phyloP scores from a whole-genome alignment of 2,888 invertebrate genomes.

The Xestia c-nigrum region DNA sequence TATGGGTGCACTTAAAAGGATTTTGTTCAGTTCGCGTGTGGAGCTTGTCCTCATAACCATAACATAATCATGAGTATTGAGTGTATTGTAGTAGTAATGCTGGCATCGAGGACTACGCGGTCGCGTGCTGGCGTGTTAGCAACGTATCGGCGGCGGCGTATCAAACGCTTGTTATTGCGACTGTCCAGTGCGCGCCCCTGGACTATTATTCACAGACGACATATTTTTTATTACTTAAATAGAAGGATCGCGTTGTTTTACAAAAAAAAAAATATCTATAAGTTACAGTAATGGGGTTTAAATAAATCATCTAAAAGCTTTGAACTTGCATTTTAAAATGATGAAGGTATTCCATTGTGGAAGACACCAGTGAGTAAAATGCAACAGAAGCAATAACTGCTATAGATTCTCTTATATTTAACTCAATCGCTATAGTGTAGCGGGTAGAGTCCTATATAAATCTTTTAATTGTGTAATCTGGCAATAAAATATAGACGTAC shows the following conservation, averaged over 20 bases:
- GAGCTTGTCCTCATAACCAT: constrained; percentile 1
- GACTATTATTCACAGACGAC: constrained; percentile 3
- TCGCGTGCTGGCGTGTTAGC: constrained; percentile 27
- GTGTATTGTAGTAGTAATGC: constrained; percentile 35
- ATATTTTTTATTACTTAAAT: constrained; percentile 2
- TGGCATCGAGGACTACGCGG: constrained; percentile 1
- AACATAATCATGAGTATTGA: constrained; percentile 28
- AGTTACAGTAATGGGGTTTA: not conserved
- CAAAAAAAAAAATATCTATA: not conserved
- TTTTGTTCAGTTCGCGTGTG: constrained; percentile 35
- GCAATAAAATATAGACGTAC: not conserved
- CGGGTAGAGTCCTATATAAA: not conserved
- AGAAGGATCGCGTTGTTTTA: not conserved
- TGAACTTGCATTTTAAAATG: not conserved
- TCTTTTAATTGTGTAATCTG: not conserved
- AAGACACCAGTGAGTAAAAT: not conserved
- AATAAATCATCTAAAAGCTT: not conserved
- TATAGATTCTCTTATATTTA: not conserved
- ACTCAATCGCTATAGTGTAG: no score
- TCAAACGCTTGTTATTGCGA: constrained; percentile 15
- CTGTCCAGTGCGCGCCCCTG: not conserved
- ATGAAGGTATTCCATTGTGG: not conserved
- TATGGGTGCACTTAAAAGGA: not conserved
- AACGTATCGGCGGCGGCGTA: not conserved
- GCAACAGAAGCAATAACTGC: not conserved